These are phyloP conservation scores for Leptinotarsa haldemani DNA, from an alignment of 2,888 invertebrate genomes.

Conservation along the genomic window DNA sequence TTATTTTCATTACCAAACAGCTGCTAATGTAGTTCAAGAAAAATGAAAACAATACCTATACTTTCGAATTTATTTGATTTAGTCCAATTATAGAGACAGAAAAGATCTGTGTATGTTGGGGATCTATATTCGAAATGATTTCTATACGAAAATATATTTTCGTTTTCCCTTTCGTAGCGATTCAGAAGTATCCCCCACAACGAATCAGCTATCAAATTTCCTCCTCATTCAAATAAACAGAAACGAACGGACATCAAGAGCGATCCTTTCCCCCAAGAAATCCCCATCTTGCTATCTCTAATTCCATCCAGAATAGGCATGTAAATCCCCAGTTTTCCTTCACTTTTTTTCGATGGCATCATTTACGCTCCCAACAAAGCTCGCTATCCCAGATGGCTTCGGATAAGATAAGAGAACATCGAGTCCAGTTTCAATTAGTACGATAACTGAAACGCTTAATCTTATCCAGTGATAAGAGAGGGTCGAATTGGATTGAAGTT, in stretches of 20 bases:
- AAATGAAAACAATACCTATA: too few relatives aligned
- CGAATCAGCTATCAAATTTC: not conserved
- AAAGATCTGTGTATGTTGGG: too few relatives aligned
- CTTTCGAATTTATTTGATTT: too few relatives aligned
- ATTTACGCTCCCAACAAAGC: constrained; percentile 23
- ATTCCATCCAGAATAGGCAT: constrained; percentile 18
- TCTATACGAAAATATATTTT: too few relatives aligned
- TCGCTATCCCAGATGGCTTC: constrained; percentile 40
- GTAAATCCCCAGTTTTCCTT: constrained; percentile 20
- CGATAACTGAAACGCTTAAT: constrained; percentile 60
- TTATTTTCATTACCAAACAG: too few relatives aligned
- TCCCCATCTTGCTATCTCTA: constrained; percentile 18
- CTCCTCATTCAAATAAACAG: not conserved
- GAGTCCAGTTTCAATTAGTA: constrained; percentile 62
- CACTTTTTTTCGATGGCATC: constrained; percentile 18
- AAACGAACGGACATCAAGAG: not conserved
- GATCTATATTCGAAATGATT: too few relatives aligned
- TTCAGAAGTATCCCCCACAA: not conserved
- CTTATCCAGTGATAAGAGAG: constrained; percentile 58
- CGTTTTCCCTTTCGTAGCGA: too few relatives aligned
- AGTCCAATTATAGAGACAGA: too few relatives aligned
- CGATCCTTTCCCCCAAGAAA: constrained; percentile 5
- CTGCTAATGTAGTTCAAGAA: too few relatives aligned
- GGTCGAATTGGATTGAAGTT: constrained; percentile 52
- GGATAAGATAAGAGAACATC: constrained; percentile 48